A percentile compares a stretch with the other conserved stretches of the same genome.
These are phyloP conservation scores for Aldabrachelys gigantea DNA, from an alignment of 2,113 vertebrate genomes.

Conservation along the genomic window DNA sequence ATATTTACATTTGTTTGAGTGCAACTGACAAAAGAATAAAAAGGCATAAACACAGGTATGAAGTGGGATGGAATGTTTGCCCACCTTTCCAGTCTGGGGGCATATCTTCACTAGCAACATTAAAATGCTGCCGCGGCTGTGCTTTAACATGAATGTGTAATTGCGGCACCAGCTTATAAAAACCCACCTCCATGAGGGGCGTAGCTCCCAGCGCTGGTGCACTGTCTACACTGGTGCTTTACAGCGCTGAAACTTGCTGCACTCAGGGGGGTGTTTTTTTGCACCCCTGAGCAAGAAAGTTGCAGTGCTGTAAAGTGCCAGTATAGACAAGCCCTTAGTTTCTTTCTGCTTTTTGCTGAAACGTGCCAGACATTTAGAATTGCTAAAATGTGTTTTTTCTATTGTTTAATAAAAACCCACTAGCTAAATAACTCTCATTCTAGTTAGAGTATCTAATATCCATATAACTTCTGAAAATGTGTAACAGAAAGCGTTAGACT, in stretches of 20 bases:
- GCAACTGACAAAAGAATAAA: neutral
- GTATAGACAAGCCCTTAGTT: neutral
- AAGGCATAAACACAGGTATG: neutral
- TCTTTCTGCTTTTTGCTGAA: neutral
- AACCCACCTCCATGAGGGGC: too few species aligned
- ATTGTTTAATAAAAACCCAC: neutral
- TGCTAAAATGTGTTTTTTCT: neutral
- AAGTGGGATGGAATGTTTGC: neutral
- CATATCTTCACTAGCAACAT: too few species aligned
- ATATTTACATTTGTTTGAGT: neutral
- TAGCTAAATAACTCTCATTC: neutral
- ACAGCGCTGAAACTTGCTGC: too few species aligned
- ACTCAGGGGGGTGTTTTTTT: too few species aligned
- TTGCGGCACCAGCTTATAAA: too few species aligned
- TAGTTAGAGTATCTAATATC: neutral
- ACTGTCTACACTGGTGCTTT: too few species aligned
- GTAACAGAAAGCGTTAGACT: neutral
- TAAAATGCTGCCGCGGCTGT: too few species aligned
- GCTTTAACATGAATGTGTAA: too few species aligned
- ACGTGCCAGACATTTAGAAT: neutral
- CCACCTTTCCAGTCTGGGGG: neutral
- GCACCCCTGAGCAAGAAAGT: too few species aligned
- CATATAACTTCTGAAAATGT: neutral
- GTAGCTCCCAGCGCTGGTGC: too few species aligned
- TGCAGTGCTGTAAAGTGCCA: too few species aligned